These are phyloP conservation scores for Aptenodytes patagonicus DNA, from an alignment of 2,113 vertebrate genomes.

Conservation along the genomic window DNA sequence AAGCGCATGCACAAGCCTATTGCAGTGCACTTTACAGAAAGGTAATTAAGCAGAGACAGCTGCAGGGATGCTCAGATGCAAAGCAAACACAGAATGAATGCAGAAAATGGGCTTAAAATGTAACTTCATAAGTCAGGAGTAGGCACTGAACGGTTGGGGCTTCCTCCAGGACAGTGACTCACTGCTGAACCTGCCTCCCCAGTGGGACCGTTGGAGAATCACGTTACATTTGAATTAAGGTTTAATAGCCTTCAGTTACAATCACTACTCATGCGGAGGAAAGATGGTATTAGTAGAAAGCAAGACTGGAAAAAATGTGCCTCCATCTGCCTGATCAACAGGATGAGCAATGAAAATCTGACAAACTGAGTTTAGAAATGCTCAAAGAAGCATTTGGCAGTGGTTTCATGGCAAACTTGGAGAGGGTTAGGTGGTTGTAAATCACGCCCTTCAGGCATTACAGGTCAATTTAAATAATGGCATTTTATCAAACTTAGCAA, in stretches of 20 bases:
- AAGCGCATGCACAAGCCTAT: background rate
- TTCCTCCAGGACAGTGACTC: background rate
- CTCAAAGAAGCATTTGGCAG: background rate
- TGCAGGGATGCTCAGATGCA: background rate
- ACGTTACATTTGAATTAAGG: background rate
- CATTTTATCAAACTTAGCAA: background rate
- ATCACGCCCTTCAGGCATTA: background rate
- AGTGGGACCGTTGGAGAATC: background rate
- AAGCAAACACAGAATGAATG: background rate
- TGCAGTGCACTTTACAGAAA: background rate
- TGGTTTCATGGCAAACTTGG: background rate
- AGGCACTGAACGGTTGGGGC: background rate
- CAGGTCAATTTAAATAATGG: background rate
- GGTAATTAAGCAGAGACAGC: background rate
- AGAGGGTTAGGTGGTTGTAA: background rate
- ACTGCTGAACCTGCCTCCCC: background rate
- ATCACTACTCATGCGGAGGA: background rate
- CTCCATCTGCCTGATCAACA: background rate
- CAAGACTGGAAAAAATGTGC: background rate
- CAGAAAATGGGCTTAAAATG: background rate
- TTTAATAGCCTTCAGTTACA: constrained; percentile 5
- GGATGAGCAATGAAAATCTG: background rate
- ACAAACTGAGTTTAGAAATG: background rate
- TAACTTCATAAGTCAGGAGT: background rate
- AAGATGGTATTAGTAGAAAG: background rate